A percentile compares a stretch with the other conserved stretches of the same genome.
phyloP scores from a whole-genome alignment of 2,888 invertebrate genomes.

The Cephonodes hylas region DNA sequence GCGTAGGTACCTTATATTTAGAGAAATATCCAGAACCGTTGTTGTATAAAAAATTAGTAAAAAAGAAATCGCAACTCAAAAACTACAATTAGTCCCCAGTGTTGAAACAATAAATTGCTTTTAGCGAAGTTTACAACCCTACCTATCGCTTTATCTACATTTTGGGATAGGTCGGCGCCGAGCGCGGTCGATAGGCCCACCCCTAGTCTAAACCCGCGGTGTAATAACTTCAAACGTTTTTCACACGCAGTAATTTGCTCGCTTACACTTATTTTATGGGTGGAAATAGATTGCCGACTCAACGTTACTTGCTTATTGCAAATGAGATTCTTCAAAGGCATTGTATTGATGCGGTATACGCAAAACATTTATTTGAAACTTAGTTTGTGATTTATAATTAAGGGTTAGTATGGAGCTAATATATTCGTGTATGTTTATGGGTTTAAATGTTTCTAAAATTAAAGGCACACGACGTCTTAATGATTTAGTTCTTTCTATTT shows the following conservation, averaged over 20 bases:
- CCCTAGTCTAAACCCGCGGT: not conserved
- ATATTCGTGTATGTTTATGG: too few relatives aligned
- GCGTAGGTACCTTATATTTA: too few relatives aligned
- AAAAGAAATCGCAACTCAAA: not conserved
- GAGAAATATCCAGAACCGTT: too few relatives aligned
- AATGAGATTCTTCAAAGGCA: not conserved
- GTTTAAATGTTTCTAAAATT: too few relatives aligned
- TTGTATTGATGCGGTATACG: too few relatives aligned
- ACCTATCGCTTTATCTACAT: constrained; percentile 30
- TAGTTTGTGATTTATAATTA: too few relatives aligned
- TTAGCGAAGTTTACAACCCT: constrained; percentile 35
- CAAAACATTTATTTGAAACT: too few relatives aligned
- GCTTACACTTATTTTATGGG: not conserved
- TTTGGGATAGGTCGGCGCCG: constrained; percentile 58
- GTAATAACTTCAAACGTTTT: not conserved
- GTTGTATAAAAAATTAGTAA: not conserved
- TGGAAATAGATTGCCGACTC: not conserved
- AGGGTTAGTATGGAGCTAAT: too few relatives aligned
- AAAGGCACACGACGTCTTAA: too few relatives aligned
- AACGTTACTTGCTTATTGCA: not conserved
- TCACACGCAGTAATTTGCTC: not conserved
- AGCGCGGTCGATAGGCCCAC: constrained; percentile 46
- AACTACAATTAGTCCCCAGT: constrained; percentile 18
- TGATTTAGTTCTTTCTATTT: too few relatives aligned
- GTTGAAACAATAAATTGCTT: constrained; percentile 21